Conservation (phyloP, 2,797 vertebrate genomes). For the Botia kubotai region DNA sequence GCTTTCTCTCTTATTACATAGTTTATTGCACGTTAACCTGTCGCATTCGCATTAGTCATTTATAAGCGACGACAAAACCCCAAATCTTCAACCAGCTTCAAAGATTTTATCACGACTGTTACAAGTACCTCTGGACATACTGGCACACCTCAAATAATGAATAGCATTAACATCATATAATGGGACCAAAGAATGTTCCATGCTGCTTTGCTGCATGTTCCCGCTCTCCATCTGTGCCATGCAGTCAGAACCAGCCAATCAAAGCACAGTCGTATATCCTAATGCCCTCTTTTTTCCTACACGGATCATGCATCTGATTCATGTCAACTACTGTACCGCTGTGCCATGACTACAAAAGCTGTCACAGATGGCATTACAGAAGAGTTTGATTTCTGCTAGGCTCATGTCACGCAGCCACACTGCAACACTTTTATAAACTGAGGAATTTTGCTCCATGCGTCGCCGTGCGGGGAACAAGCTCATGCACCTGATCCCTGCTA, state of each 20-base stretch:
- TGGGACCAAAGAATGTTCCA: slow-evolving; percentile 39
- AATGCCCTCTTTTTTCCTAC: not conserved
- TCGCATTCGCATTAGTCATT: not conserved
- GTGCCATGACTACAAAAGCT: not conserved
- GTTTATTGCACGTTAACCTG: not conserved
- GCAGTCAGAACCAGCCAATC: slow-evolving; percentile 59
- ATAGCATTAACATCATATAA: slow-evolving; percentile 22
- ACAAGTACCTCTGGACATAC: slow-evolving; percentile 19
- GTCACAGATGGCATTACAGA: not conserved
- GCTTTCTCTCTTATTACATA: not conserved
- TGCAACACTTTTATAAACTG: not conserved
- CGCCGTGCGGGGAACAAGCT: not conserved
- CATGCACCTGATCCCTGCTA: not conserved
- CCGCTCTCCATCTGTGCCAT: slow-evolving; percentile 46
- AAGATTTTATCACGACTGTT: slow-evolving; percentile 7
- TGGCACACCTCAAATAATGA: slow-evolving; percentile 33
- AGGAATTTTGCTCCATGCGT: not conserved
- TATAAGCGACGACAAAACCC: not conserved
- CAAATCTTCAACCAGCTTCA: not conserved
- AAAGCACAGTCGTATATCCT: slow-evolving; percentile 46
- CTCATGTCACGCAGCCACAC: not conserved
- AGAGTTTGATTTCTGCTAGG: not conserved
- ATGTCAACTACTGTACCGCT: not conserved
- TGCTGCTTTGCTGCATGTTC: slow-evolving; percentile 33
- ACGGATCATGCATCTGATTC: not conserved